Evolutionary conservation across 2,797 vertebrate species (phyloP), one percentile per base, ranked within the genome.

Genomic region (Gobionotothen gibberifrons): DNA sequence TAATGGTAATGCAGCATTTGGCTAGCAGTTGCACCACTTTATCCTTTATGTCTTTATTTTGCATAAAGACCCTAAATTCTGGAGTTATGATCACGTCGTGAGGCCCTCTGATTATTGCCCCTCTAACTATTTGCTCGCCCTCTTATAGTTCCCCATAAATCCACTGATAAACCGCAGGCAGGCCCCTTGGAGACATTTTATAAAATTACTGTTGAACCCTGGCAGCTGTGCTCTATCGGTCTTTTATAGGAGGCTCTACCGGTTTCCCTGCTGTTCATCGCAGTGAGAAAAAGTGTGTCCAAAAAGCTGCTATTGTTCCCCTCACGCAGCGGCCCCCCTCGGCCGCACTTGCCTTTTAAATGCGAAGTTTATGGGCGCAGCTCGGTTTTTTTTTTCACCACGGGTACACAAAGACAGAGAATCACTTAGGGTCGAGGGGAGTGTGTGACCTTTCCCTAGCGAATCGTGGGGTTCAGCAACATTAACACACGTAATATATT

Each of bases 401-500:
- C 88, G 86, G 88, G 85, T 91, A 93, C 93, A 95, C 93, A 95
- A 95, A 94, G 94, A 91, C 90, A 69, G 83, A 91, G 92, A 93
- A 94, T 92, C 93, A 94, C 92, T 93, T 89, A 86, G 93, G 94
- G 94, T 95, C 94, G 93, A 95, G 93, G 94, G 93, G 94, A 95
- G 95, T 95, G 94, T 95, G 94, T 95, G 95, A 95, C 95, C 95
- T 95, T 93, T 95, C 88, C 85, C 86, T 90, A 84, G 88, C 89
- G 89, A 94, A 95, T 93, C 90, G 89, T 61, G 80, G 92, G 93
- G 94, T 93, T 95, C 94, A 94, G 94, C 93, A 94, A 94, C 93
- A 95, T 95, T 95, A 94, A 95, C 94, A 95, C 94, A 95, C 93
- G 78, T 95, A 94, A 94, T 95, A 93, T 94, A 95, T 95, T 95